A percentile compares a stretch with the other conserved stretches of the same genome.
These are phyloP conservation scores for Abramis brama DNA, from an alignment of 2,113 vertebrate genomes.

Conservation along the genomic window DNA sequence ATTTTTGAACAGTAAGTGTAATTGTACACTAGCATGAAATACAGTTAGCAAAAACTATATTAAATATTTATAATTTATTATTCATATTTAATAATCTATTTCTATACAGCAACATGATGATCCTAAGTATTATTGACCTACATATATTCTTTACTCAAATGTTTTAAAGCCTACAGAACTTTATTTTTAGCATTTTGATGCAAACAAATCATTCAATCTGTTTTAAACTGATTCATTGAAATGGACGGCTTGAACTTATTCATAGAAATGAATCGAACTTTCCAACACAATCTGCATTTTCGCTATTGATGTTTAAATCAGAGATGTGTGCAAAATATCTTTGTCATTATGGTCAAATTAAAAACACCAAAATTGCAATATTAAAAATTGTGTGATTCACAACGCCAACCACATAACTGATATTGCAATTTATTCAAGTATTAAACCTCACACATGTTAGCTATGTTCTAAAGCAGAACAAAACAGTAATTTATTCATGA, in stretches of 20 bases:
- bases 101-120: too few species aligned
- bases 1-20: too few species aligned
- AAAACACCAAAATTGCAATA: not conserved
- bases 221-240: not conserved
- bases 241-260: not conserved
- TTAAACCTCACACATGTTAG: not conserved
- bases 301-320: not conserved
- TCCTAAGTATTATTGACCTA: not conserved
- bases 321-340: not conserved
- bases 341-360: not conserved
- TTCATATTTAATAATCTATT: too few species aligned
- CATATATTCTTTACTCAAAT: not conserved
- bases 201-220: not conserved
- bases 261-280: not conserved
- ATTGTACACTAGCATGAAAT: too few species aligned
- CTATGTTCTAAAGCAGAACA: not conserved
- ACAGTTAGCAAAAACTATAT: too few species aligned
- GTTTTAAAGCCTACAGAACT: not conserved
- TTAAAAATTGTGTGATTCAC: not conserved
- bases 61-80: too few species aligned
- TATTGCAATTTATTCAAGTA: not conserved
- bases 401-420: not conserved
- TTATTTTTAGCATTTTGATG: not conserved
- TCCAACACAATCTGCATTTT: too few species aligned
- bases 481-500: not conserved